phyloP scores from a whole-genome alignment of 2,113 vertebrate species.

The Myxocyprinus asiaticus region DNA sequence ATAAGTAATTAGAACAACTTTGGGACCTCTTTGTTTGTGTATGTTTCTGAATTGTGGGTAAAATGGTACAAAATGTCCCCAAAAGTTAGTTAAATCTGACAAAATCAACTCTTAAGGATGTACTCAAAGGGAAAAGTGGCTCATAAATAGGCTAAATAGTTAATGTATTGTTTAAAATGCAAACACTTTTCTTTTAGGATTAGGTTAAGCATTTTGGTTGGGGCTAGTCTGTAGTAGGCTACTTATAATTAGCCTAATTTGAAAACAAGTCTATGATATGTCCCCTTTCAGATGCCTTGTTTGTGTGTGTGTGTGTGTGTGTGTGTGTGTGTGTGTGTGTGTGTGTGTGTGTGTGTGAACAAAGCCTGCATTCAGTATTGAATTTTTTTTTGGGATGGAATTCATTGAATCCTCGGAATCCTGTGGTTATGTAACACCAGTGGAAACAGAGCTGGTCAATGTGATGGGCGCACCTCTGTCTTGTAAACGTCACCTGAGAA shows the following conservation, averaged over 20 bases:
- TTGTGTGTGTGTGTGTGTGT: too few relatives aligned
- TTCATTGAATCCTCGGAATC: background rate
- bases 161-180: too few relatives aligned
- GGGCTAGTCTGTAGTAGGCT: too few relatives aligned
- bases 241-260: too few relatives aligned
- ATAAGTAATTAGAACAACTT: background rate
- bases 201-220: too few relatives aligned
- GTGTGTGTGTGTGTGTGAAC: background rate
- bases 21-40: background rate
- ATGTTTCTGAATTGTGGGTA: too few relatives aligned
- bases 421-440: background rate
- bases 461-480: background rate
- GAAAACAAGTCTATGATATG: too few relatives aligned
- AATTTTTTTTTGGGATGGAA: background rate
- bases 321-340: background rate
- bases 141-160: too few relatives aligned
- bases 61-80: background rate
- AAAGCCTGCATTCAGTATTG: constrained; percentile 9
- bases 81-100: background rate
- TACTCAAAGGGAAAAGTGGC: too few relatives aligned
- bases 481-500: constrained; percentile 3
- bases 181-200: too few relatives aligned
- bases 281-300: too few relatives aligned
- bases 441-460: background rate
- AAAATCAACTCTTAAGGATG: too few relatives aligned